phyloP scores from a whole-genome alignment of 2,113 vertebrate species.

The Hoplias malabaricus region DNA sequence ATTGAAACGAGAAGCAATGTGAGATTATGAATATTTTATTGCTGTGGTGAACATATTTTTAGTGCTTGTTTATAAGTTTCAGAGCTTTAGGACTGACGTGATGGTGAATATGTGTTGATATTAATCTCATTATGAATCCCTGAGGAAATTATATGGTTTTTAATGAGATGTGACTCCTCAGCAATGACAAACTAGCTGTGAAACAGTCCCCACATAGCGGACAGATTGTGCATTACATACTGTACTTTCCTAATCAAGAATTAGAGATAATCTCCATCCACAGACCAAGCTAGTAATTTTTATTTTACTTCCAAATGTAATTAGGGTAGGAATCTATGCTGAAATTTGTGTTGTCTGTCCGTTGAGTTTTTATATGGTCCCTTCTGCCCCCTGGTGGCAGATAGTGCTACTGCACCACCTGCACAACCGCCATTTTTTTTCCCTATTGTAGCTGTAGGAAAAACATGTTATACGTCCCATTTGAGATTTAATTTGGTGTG shows the following conservation, averaged over 20 bases:
- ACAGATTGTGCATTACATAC: not conserved
- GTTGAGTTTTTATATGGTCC: not conserved
- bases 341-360: not conserved
- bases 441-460: not conserved
- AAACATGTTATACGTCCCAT: no score
- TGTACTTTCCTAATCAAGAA: not conserved
- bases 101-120: not conserved
- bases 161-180: not conserved
- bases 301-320: not conserved
- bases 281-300: not conserved
- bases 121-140: not conserved
- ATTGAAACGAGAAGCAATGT: not conserved
- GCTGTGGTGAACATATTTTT: not conserved
- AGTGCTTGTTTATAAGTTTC: not conserved
- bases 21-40: not conserved
- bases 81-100: not conserved
- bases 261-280: not conserved
- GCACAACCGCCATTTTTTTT: not conserved
- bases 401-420: not conserved
- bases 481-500: no score
- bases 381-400: conserved; percentile 42
- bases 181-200: not conserved
- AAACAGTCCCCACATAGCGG: no score
- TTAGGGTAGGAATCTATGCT: not conserved
- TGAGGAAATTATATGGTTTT: not conserved